These are phyloP conservation scores for Enoplosus armatus DNA, from an alignment of 2,797 vertebrate species.

Conservation along the genomic window DNA sequence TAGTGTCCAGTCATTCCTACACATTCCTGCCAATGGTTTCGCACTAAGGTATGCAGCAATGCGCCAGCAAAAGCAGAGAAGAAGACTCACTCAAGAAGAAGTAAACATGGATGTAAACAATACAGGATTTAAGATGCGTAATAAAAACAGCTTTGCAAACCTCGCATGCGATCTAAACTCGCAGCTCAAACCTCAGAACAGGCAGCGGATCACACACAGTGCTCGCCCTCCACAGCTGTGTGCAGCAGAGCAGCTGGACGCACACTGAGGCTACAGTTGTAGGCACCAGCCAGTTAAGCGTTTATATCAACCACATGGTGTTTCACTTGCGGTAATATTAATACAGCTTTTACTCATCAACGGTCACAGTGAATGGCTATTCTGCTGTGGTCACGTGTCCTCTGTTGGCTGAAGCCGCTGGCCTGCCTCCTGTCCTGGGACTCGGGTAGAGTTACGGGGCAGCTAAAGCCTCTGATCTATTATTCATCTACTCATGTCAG, in stretches of 20 bases:
- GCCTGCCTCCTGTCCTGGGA: conserved; percentile 68
- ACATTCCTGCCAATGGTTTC: too few relatives aligned
- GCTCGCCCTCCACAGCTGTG: conserved; percentile 56
- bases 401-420: conserved; percentile 50
- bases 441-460: conserved; percentile 69
- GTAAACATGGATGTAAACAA: too few relatives aligned
- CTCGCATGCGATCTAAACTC: background rate
- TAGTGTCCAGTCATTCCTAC: too few relatives aligned
- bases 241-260: conserved; percentile 59
- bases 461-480: conserved; percentile 76
- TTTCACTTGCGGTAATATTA: conserved; percentile 38
- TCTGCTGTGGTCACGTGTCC: conserved; percentile 62
- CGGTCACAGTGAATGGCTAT: conserved; percentile 65
- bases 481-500: conserved; percentile 79
- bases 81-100: too few relatives aligned
- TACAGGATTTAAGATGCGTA: too few relatives aligned
- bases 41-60: too few relatives aligned
- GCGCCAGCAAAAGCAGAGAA: too few relatives aligned
- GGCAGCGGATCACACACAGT: conserved; percentile 26
- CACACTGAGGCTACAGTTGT: conserved; percentile 48
- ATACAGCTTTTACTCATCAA: conserved; percentile 64
- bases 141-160: too few relatives aligned
- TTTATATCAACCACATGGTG: conserved; percentile 63
- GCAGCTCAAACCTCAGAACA: conserved; percentile 15
- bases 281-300: conserved; percentile 27